phyloP scores from a whole-genome alignment of 30 jellyfish, hydroid and myxozoan species.

The Turritopsis rubra region DNA sequence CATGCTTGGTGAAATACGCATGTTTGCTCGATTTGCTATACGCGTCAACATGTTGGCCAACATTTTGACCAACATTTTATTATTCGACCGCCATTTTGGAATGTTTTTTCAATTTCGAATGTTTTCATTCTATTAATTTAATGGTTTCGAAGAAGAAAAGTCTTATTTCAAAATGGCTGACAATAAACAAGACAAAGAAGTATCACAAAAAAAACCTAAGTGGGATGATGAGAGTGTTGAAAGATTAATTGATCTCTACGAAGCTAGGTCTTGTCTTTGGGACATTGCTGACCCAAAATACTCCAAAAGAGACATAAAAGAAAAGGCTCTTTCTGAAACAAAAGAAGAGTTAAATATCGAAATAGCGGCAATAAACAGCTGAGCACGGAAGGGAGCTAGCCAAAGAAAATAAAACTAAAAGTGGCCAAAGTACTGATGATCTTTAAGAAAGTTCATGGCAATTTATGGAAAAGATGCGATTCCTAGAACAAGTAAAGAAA shows the following conservation, averaged over 20 bases:
- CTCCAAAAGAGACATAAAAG: neutral
- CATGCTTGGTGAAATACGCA: neutral
- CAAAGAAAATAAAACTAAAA: neutral
- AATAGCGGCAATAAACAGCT: neutral
- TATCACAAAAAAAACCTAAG: neutral
- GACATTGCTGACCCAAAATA: neutral
- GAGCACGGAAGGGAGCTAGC: neutral
- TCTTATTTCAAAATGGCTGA: too few species aligned
- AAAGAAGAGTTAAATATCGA: constrained; percentile 3
- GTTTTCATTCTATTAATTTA: too few species aligned
- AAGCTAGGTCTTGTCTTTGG: constrained; percentile 1
- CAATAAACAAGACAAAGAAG: too few species aligned
- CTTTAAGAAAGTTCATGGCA: neutral
- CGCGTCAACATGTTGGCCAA: too few species aligned
- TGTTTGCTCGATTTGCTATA: too few species aligned
- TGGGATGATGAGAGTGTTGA: neutral
- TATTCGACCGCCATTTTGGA: too few species aligned
- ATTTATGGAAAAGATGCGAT: neutral
- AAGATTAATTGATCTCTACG: neutral
- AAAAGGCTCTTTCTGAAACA: constrained; percentile 7
- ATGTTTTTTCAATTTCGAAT: too few species aligned
- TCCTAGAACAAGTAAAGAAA: neutral
- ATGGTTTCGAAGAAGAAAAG: too few species aligned
- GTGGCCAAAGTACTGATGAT: constrained; percentile 10
- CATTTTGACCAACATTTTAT: too few species aligned